A percentile compares a stretch with the other conserved stretches of the same genome.
Conservation (phyloP, 2,113 vertebrate species). For the Lagopus leucura region DNA sequence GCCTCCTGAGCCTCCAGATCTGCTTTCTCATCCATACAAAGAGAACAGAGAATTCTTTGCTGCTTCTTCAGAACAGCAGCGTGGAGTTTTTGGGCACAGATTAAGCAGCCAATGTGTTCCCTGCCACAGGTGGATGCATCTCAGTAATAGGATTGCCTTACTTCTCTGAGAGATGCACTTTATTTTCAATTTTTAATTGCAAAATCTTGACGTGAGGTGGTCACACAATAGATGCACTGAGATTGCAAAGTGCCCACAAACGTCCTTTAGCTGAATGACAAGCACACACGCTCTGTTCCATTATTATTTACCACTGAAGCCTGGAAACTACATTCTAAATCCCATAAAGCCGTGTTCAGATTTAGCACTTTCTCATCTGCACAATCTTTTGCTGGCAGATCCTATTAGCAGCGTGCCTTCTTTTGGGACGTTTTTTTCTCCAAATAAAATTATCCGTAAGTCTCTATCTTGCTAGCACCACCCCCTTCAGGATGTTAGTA, state of each 20-base stretch:
- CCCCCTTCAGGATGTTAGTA: slow-evolving; percentile 60
- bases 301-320: background rate
- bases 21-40: no score
- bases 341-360: rapidly evolving
- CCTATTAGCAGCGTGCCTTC: background rate
- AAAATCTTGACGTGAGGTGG: rapidly evolving
- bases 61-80: background rate
- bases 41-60: background rate
- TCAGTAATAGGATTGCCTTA: background rate
- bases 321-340: background rate
- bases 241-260: background rate
- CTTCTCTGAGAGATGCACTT: background rate
- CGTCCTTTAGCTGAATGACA: background rate
- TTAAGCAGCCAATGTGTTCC: background rate
- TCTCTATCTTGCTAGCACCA: slow-evolving; percentile 61
- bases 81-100: background rate
- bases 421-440: slow-evolving; percentile 52
- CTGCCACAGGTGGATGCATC: background rate
- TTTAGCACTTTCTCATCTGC: background rate
- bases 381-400: background rate
- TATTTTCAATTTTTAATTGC: background rate
- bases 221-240: no score
- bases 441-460: slow-evolving; percentile 57
- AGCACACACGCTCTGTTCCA: rapidly evolving
- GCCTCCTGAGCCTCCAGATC: background rate